Conservation (phyloP, 2,888 invertebrate genomes). For the Didymodactylos carnosus region DNA sequence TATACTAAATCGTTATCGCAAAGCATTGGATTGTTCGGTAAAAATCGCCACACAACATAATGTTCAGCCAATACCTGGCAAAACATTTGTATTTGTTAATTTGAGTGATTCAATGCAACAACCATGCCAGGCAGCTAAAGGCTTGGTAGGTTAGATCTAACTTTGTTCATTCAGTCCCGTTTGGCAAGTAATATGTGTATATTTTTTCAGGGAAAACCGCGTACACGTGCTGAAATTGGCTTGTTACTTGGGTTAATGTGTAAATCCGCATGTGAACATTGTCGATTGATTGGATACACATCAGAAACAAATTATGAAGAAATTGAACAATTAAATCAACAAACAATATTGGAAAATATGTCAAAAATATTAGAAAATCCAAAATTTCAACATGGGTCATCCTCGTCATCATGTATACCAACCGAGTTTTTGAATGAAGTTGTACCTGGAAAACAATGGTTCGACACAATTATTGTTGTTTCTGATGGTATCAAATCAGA, state of each 20-base stretch:
- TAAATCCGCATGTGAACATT: slow-evolving; percentile 34
- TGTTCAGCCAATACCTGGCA: slow-evolving; percentile 34
- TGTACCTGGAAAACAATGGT: slow-evolving; percentile 20
- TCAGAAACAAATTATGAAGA: slow-evolving; percentile 24
- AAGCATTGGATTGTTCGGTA: slow-evolving; percentile 34
- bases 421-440: slow-evolving; percentile 20
- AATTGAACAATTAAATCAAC: slow-evolving; percentile 30
- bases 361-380: slow-evolving; percentile 17
- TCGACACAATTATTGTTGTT: slow-evolving; percentile 18
- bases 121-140: slow-evolving; percentile 26
- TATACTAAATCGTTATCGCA: slow-evolving; percentile 28
- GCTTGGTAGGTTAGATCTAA: slow-evolving; percentile 19
- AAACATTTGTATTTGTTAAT: slow-evolving; percentile 32
- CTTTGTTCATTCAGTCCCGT: neutral
- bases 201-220: neutral
- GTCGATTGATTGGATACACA: slow-evolving; percentile 25
- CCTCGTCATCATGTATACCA: slow-evolving; percentile 18
- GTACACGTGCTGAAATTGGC: slow-evolving; percentile 21
- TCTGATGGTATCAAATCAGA: slow-evolving; percentile 18
- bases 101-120: slow-evolving; percentile 20
- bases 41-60: slow-evolving; percentile 35
- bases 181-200: neutral
- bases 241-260: slow-evolving; percentile 35
- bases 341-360: slow-evolving; percentile 32
- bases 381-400: slow-evolving; percentile 15